Evolutionary conservation across 2,113 vertebrate genomes (phyloP), one percentile per base, ranked within the genome.

Genomic region (Chauna torquata): DNA sequence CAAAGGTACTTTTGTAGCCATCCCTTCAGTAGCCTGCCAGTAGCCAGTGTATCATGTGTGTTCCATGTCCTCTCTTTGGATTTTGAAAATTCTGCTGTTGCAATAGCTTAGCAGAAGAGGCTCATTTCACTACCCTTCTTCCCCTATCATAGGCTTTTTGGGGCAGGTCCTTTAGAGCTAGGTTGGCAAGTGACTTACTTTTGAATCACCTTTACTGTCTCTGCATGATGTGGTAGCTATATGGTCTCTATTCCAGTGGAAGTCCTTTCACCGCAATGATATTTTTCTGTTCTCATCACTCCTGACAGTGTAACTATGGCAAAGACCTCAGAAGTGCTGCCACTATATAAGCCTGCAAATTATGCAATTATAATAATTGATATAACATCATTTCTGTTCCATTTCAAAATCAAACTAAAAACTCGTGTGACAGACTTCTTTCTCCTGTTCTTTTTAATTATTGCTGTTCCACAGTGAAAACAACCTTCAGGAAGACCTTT

Each of bases 401-500:
- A 68, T 44, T 36, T 12, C 66, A n/a, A 88, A 80, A 80, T 77
- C 44, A 80, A 45, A 40, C 70, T 62, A 84, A 78, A 71, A 86
- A 77, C 18, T 30, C 1, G 0, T 25, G 8, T 23, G 16, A 45
- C 19, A 66, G n/a, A 34, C 55, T 69, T 75, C 52, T 47, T 78
- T 85, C 44, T 91, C 38, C 28, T 2, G n/a, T 38, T 59, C 42
- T 47, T 80, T 93, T 55, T 94, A 22, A 11, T 92, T 72, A 19
- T 28, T 91, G 27, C 59, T 92, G 27, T 90, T 95, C 72, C 88
- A 44, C 90, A 99, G 99, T 98, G 99, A 99, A 93, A 99, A 98
- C 95, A 99, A 99, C 90, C 98, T 98, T 57, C 99, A 99, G 91
- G 99, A 99, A 96, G 99, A 99, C 86, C 98, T 99, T 96, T 99